Conservation (phyloP, 2,797 vertebrate species). For the Coilia nasus region DNA sequence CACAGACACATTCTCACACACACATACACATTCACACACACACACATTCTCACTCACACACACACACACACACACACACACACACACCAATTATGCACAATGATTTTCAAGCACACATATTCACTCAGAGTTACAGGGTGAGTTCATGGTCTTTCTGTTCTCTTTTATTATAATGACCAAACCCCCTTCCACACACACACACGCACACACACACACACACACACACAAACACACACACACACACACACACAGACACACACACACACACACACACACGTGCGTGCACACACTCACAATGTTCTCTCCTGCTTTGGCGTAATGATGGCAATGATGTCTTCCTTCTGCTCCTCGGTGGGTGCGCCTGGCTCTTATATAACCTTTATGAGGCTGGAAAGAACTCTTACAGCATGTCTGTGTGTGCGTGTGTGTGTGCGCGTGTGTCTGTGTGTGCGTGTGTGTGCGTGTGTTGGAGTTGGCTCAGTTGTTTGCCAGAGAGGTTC, state of each 20-base stretch:
- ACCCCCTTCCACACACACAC: background rate
- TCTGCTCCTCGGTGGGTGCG: constrained; percentile 8
- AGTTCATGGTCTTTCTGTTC: constrained; percentile 12
- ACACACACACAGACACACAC: constrained; percentile 4
- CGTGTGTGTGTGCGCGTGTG: background rate
- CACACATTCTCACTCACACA: too few relatives aligned
- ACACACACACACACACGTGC: constrained; percentile 5
- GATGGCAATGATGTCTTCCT: constrained; percentile 20
- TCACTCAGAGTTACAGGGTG: background rate
- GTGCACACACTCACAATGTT: constrained; percentile 12
- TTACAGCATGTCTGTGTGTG: constrained; percentile 29
- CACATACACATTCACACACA: background rate
- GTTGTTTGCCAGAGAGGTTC: background rate
- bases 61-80: background rate
- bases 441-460: background rate
- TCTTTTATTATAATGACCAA: background rate
- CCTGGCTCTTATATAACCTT: constrained; percentile 48
- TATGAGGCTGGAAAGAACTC: constrained; percentile 42
- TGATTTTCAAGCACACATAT: too few relatives aligned
- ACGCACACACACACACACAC: background rate
- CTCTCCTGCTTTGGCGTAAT: constrained; percentile 2
- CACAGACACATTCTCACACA: background rate
- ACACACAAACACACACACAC: constrained; percentile 1
- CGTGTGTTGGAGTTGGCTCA: background rate
- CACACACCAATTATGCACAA: too few relatives aligned